These are phyloP conservation scores for Tinamus major DNA, from an alignment of 2,797 vertebrate species.

Conservation along the genomic window DNA sequence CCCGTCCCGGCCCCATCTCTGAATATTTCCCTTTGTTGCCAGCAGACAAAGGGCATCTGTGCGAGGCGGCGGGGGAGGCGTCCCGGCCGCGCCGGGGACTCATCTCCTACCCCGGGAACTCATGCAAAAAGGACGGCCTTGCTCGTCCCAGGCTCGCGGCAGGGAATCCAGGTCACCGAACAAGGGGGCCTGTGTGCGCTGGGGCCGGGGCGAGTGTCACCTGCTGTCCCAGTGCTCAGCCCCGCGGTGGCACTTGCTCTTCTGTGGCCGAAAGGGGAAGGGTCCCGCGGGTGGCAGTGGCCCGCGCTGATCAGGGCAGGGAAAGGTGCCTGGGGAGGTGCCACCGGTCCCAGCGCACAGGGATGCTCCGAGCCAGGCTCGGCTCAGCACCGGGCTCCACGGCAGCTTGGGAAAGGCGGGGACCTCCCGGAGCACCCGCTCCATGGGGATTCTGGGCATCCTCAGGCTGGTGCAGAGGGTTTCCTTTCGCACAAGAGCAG, in stretches of 20 bases:
- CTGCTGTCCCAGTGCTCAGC: neutral
- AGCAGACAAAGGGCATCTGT: conserved; percentile 50
- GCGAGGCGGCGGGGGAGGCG: neutral
- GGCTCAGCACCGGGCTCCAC: neutral
- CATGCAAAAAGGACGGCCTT: conserved; percentile 63
- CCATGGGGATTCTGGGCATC: neutral
- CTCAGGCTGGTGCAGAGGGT: neutral
- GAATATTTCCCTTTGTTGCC: conserved; percentile 46
- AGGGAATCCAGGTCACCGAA: conserved; percentile 58
- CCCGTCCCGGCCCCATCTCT: neutral
- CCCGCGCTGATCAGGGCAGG: neutral
- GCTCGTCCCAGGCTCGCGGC: neutral
- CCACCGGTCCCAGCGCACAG: neutral
- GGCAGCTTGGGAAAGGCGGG: neutral
- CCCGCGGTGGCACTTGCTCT: neutral
- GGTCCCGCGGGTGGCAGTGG: neutral
- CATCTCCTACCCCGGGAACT: conserved; percentile 47
- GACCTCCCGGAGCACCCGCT: neutral
- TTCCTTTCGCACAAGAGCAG: neutral
- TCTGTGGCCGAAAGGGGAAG: accelerated
- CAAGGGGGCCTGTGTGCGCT: conserved; percentile 57
- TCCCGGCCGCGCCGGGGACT: neutral
- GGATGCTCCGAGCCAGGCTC: neutral
- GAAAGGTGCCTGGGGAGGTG: neutral
- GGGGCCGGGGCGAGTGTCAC: neutral